These are phyloP conservation scores for Channa maculata DNA, from an alignment of 2,113 vertebrate species.

Conservation along the genomic window DNA sequence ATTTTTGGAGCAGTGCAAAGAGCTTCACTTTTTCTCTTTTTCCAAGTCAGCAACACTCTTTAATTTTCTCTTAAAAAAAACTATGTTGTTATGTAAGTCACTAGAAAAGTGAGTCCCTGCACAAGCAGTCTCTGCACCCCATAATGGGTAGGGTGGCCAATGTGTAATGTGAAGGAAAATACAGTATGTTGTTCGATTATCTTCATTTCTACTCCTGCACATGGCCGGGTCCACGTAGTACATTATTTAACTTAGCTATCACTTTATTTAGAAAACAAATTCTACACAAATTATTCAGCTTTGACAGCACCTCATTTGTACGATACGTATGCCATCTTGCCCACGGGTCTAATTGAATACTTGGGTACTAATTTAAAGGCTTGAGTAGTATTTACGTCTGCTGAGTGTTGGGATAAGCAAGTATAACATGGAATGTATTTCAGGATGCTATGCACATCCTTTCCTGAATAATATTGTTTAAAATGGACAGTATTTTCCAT, in stretches of 20 bases:
- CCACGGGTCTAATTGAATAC: slow-evolving; percentile 65
- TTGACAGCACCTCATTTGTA: slow-evolving; percentile 19
- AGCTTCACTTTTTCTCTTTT: slow-evolving; percentile 78
- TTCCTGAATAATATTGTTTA: slow-evolving; percentile 11
- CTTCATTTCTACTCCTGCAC: not conserved
- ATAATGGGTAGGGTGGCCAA: not conserved
- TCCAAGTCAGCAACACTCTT: slow-evolving; percentile 71
- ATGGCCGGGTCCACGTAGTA: not conserved
- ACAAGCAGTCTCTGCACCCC: not conserved
- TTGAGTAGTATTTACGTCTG: slow-evolving; percentile 55
- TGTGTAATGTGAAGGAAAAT: not conserved
- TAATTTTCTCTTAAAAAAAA: slow-evolving; percentile 72
- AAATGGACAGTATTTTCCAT: not conserved
- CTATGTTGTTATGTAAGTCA: slow-evolving; percentile 68
- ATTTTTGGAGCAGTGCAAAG: slow-evolving; percentile 85
- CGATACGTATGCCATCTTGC: slow-evolving; percentile 41
- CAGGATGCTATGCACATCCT: slow-evolving; percentile 30
- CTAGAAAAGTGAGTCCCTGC: slow-evolving; percentile 27
- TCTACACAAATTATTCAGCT: slow-evolving; percentile 33
- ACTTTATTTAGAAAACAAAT: slow-evolving; percentile 14
- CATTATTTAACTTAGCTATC: not conserved
- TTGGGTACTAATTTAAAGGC: slow-evolving; percentile 63
- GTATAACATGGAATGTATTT: slow-evolving; percentile 55
- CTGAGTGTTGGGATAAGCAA: slow-evolving; percentile 53
- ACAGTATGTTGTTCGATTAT: not conserved